Evolutionary conservation across 1,140 invertebrate species (phyloP).

Genomic region (Nasonia longicornis): DNA sequence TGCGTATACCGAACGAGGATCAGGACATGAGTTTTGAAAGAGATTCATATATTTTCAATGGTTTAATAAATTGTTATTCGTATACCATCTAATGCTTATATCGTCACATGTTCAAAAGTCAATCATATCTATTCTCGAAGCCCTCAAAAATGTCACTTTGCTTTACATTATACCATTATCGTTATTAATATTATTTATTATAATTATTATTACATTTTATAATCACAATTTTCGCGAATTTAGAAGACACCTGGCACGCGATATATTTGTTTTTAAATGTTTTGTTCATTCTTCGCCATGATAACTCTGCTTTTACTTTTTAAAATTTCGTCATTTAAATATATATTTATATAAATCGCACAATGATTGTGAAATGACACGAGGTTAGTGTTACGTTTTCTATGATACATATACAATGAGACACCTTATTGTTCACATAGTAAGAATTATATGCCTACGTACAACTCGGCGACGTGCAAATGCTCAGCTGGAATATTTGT

Average conservation of each 20-base stretch:
- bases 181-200: slow-evolving; percentile 36
- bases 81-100: background rate
- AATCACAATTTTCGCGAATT: slow-evolving; percentile 49
- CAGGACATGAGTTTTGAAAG: background rate
- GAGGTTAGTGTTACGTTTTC: slow-evolving; percentile 49
- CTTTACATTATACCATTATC: slow-evolving; percentile 27
- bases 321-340: slow-evolving; percentile 30
- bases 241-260: slow-evolving; percentile 59
- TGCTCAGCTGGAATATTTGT: background rate
- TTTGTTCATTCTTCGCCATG: background rate
- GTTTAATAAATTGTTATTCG: background rate
- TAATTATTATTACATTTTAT: slow-evolving; percentile 42
- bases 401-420: slow-evolving; percentile 64
- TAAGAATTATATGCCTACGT: slow-evolving; percentile 57
- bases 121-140: background rate
- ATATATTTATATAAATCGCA: slow-evolving; percentile 53
- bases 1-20: background rate
- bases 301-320: background rate
- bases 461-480: slow-evolving; percentile 9
- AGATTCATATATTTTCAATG: background rate
- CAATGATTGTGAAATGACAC: slow-evolving; percentile 59
- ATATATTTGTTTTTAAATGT: slow-evolving; percentile 41
- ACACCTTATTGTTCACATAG: slow-evolving; percentile 64
- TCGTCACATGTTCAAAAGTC: slow-evolving; percentile 8
- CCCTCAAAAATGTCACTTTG: slow-evolving; percentile 22